Evolutionary conservation across 2,113 vertebrate genomes (phyloP).

Genomic region (Speoplatyrhinus poulsoni): DNA sequence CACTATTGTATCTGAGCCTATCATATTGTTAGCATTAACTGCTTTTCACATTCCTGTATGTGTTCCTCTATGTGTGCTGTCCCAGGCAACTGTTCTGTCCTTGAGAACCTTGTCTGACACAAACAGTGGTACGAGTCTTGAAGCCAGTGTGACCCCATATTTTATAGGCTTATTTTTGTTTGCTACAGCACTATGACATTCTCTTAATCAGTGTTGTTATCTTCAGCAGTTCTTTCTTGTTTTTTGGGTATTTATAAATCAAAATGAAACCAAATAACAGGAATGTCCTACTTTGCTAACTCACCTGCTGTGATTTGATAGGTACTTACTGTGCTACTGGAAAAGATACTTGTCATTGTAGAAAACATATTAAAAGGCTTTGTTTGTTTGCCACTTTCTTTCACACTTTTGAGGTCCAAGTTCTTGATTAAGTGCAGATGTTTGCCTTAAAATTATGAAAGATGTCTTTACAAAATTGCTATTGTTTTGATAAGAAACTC

Average conservation of each 20-base stretch:
- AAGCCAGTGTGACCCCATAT: slow-evolving; percentile 53
- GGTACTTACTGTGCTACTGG: too few relatives aligned
- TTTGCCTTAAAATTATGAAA: too few relatives aligned
- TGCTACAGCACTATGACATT: neutral
- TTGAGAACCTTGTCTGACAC: slow-evolving; percentile 40
- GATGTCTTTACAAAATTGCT: too few relatives aligned
- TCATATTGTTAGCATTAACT: too few relatives aligned
- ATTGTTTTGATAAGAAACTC: too few relatives aligned
- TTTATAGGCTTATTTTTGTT: neutral
- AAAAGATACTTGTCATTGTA: neutral
- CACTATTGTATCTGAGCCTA: too few relatives aligned
- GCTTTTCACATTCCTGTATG: too few relatives aligned
- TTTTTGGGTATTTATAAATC: neutral
- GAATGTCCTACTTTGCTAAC: too few relatives aligned
- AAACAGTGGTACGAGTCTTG: slow-evolving; percentile 10
- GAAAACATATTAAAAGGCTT: slow-evolving; percentile 5
- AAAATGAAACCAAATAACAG: neutral
- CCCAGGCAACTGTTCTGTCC: slow-evolving; percentile 1
- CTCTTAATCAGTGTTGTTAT: neutral
- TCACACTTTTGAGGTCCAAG: too few relatives aligned
- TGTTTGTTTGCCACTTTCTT: neutral
- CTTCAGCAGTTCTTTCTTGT: neutral
- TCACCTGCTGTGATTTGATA: too few relatives aligned
- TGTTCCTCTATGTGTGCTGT: neutral
- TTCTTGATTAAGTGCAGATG: too few relatives aligned